Conservation (phyloP, 2,797 vertebrate species). For the Poecilia velifera region DNA sequence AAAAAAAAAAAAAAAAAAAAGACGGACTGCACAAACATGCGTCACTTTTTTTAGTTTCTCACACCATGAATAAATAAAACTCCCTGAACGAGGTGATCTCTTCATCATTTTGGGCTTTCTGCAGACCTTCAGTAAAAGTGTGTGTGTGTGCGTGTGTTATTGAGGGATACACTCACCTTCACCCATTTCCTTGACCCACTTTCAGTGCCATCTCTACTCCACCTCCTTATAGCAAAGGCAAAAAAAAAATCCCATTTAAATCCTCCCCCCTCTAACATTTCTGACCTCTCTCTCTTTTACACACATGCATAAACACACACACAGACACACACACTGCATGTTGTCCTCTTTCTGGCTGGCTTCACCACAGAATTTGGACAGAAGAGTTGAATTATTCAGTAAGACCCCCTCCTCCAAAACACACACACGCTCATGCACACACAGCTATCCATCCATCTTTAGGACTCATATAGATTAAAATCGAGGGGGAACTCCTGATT, state of each 20-base stretch:
- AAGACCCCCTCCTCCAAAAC: conserved; percentile 47
- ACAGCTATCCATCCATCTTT: neutral
- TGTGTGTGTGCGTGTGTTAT: conserved; percentile 15
- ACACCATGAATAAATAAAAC: conserved; percentile 4
- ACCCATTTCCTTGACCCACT: conserved; percentile 73
- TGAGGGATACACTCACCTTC: conserved; percentile 56
- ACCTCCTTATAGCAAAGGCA: conserved; percentile 49
- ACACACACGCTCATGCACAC: conserved; percentile 10
- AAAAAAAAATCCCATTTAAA: conserved; percentile 60
- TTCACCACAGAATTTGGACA: conserved; percentile 74
- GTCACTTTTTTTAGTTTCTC: neutral
- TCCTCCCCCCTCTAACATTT: conserved; percentile 50
- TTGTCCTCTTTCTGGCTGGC: conserved; percentile 74
- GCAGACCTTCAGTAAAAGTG: neutral
- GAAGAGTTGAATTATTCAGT: conserved; percentile 80
- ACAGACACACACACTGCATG: conserved; percentile 47
- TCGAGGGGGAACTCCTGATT: neutral
- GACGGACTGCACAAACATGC: neutral
- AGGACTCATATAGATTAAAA: conserved; percentile 4
- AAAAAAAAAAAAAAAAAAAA: neutral
- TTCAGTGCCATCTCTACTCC: conserved; percentile 54
- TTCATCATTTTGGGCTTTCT: conserved; percentile 17
- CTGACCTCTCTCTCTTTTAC: conserved; percentile 51
- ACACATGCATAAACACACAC: conserved; percentile 34
- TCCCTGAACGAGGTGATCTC: conserved; percentile 18